These are phyloP conservation scores for Invenusta paracnida DNA, from an alignment of 2,888 invertebrate species.

Conservation along the genomic window DNA sequence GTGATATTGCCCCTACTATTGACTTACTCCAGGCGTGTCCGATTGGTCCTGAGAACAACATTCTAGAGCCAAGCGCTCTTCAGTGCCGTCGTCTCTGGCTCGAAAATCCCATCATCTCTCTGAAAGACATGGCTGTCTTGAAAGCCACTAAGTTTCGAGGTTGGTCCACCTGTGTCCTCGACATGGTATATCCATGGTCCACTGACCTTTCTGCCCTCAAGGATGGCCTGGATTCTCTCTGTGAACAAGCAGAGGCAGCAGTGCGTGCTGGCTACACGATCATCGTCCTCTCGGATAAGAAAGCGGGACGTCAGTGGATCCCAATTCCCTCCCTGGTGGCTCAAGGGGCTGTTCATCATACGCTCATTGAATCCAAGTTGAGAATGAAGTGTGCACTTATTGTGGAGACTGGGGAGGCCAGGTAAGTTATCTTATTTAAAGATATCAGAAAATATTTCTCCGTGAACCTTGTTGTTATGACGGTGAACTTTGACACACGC, in stretches of 20 bases:
- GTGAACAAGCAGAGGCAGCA: slow-evolving; percentile 75
- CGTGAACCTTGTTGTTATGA: no score
- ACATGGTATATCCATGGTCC: slow-evolving; percentile 76
- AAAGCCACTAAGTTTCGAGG: slow-evolving; percentile 76
- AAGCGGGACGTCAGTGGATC: slow-evolving; percentile 60
- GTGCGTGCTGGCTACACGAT: slow-evolving; percentile 70
- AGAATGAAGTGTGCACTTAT: slow-evolving; percentile 92
- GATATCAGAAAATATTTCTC: no score
- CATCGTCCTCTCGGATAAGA: slow-evolving; percentile 76
- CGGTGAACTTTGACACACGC: no score
- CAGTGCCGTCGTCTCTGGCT: slow-evolving; percentile 86
- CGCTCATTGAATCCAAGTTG: slow-evolving; percentile 84
- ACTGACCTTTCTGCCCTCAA: slow-evolving; percentile 72
- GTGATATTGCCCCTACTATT: no score
- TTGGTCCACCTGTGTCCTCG: slow-evolving; percentile 77
- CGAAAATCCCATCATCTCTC: slow-evolving; percentile 85
- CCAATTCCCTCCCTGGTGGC: slow-evolving; percentile 64
- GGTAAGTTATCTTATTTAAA: slow-evolving; percentile 66
- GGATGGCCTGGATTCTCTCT: slow-evolving; percentile 72
- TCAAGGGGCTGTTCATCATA: slow-evolving; percentile 87
- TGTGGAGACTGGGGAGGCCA: slow-evolving; percentile 89
- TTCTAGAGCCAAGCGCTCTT: slow-evolving; percentile 78
- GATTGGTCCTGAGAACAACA: slow-evolving; percentile 89
- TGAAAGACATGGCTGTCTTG: slow-evolving; percentile 80
- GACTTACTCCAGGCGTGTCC: slow-evolving; percentile 71